Percentiles rank a stretch among this genome's conserved stretches.
These are phyloP conservation scores for Ptychochromis oligacanthus DNA, from an alignment of 2,113 vertebrate genomes.

Conservation along the genomic window DNA sequence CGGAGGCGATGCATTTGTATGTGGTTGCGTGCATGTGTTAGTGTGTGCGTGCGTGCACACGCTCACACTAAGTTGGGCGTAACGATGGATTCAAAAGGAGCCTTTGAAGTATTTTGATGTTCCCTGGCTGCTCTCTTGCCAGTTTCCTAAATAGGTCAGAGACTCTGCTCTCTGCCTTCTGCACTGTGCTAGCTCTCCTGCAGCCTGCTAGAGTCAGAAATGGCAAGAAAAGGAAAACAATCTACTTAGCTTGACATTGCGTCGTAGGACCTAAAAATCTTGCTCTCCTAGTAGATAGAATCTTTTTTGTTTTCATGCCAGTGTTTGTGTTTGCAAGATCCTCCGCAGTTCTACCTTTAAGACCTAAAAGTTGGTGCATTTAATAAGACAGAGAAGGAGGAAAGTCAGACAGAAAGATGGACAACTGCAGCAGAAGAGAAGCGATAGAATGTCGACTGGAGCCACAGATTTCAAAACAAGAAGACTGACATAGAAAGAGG, in stretches of 20 bases:
- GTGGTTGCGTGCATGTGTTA: background rate
- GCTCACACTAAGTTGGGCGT: constrained; percentile 72
- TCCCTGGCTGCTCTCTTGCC: constrained; percentile 80
- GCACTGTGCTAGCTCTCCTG: constrained; percentile 60
- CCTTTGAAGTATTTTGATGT: constrained; percentile 84
- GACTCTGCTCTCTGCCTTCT: constrained; percentile 74
- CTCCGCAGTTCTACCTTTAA: constrained; percentile 19
- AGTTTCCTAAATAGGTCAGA: constrained; percentile 85
- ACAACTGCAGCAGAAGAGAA: constrained; percentile 5
- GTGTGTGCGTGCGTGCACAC: constrained; percentile 10
- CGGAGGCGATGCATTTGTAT: constrained; percentile 24
- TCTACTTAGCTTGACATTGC: constrained; percentile 47
- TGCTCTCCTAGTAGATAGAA: background rate
- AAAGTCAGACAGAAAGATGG: background rate
- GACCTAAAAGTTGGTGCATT: constrained; percentile 9
- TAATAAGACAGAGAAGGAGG: background rate
- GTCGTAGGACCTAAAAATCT: constrained; percentile 29
- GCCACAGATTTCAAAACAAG: background rate
- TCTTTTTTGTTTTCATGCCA: constrained; percentile 1
- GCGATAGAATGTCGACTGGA: background rate
- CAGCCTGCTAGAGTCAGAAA: constrained; percentile 65
- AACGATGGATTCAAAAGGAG: constrained; percentile 79
- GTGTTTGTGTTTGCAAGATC: constrained; percentile 23
- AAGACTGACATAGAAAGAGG: constrained; percentile 22
- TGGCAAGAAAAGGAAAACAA: constrained; percentile 61